A percentile compares a stretch with the other conserved stretches of the same genome.
Evolutionary conservation across 2,113 vertebrate genomes (phyloP).

Genomic region (Cnemophilus loriae): DNA sequence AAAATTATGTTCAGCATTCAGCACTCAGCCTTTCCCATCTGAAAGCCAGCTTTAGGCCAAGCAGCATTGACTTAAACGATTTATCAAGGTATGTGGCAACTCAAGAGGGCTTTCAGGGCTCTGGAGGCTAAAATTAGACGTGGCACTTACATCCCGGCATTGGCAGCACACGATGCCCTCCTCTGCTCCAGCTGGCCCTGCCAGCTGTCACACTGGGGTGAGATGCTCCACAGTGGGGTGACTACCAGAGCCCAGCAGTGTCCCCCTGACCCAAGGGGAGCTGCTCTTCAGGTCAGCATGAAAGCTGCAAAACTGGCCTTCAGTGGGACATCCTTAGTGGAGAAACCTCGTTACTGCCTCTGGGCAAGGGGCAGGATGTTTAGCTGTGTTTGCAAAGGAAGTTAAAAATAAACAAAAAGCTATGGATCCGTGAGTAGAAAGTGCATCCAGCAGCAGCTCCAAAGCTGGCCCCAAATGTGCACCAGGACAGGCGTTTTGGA

Average conservation of each 20-base stretch:
- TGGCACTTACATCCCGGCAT: neutral
- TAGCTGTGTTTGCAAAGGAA: neutral
- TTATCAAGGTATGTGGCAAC: neutral
- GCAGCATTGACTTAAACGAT: neutral
- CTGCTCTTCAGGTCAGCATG: neutral
- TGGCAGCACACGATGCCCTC: rapidly evolving
- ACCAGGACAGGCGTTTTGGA: rapidly evolving
- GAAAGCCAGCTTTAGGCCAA: neutral
- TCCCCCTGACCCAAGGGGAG: neutral
- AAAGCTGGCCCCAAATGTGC: neutral
- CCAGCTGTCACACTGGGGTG: rapidly evolving
- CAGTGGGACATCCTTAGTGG: neutral
- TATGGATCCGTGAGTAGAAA: neutral
- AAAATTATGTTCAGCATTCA: neutral
- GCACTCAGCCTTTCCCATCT: neutral
- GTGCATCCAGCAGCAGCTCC: neutral
- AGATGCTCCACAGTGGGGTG: neutral
- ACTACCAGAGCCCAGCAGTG: no score
- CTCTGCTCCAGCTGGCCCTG: neutral
- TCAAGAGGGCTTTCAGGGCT: neutral
- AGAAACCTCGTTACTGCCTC: rapidly evolving
- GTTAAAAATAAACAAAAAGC: neutral
- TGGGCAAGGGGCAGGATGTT: rapidly evolving
- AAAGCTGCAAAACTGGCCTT: neutral
- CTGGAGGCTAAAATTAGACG: neutral